A percentile compares a stretch with the other conserved stretches of the same genome.
These are phyloP conservation scores for Syrmaticus mikado DNA, from an alignment of 2,113 vertebrate species.

Conservation along the genomic window DNA sequence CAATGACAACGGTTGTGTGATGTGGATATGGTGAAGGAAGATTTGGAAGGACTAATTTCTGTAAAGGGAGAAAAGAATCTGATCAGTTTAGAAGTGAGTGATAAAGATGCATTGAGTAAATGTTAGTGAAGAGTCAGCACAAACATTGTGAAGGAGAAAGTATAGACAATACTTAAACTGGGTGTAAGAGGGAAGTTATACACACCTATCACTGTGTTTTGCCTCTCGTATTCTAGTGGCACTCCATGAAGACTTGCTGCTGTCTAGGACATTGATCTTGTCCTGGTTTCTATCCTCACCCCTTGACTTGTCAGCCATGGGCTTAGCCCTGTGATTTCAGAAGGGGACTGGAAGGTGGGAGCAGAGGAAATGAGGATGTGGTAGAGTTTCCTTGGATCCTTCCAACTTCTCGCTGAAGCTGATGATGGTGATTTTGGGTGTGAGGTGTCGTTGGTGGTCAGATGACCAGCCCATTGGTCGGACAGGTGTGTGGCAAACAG, in stretches of 20 bases:
- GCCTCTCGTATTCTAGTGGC: background rate
- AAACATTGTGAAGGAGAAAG: background rate
- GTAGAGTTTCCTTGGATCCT: background rate
- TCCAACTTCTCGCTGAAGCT: background rate
- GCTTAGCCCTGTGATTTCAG: background rate
- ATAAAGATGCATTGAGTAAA: background rate
- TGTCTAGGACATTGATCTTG: background rate
- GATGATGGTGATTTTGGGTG: background rate
- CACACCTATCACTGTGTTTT: background rate
- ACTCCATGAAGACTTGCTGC: background rate
- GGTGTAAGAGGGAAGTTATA: background rate
- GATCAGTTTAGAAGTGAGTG: background rate
- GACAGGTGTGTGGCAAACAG: background rate
- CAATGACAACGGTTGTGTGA: background rate
- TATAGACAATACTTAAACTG: background rate
- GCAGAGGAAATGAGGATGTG: background rate
- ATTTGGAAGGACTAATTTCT: background rate
- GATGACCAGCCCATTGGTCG: background rate
- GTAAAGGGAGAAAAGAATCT: background rate
- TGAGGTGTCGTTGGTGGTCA: accelerated
- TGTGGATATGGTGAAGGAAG: background rate
- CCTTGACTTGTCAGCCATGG: background rate
- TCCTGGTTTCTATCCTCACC: background rate
- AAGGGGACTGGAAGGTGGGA: background rate
- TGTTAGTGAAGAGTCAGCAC: background rate